A percentile compares a stretch with the other conserved stretches of the same genome.
These are phyloP conservation scores for Nansenia antarctica DNA, from an alignment of 2,113 vertebrate species.

Conservation along the genomic window DNA sequence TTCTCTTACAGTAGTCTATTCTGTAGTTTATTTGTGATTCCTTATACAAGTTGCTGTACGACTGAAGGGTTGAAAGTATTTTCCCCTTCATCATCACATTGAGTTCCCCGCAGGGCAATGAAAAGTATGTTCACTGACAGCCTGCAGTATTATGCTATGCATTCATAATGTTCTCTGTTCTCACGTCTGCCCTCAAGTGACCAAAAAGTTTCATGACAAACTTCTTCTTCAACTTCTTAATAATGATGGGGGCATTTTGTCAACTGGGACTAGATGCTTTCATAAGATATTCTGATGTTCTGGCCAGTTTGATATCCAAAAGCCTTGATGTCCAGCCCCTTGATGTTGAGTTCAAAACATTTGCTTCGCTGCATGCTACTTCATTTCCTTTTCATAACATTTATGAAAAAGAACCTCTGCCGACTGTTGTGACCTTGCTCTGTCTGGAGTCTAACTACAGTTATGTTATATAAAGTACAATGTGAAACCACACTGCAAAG, in stretches of 20 bases:
- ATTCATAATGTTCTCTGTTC: not conserved
- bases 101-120: not conserved
- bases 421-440: not conserved
- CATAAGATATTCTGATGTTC: constrained; percentile 5
- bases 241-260: constrained; percentile 11
- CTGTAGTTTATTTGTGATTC: too few relatives aligned
- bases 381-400: constrained; percentile 11
- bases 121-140: not conserved
- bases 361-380: not conserved
- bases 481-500: too few relatives aligned
- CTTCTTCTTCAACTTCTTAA: not conserved
- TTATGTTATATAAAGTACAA: not conserved
- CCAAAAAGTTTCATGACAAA: not conserved
- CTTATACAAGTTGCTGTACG: too few relatives aligned
- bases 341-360: not conserved
- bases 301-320: constrained; percentile 10
- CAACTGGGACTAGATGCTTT: constrained; percentile 5
- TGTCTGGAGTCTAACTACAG: not conserved
- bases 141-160: not conserved
- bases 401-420: not conserved
- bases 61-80: too few relatives aligned
- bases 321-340: not conserved
- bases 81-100: too few relatives aligned
- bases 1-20: too few relatives aligned
- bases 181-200: not conserved